Conservation (phyloP, 2,113 vertebrate genomes). For the Struthidea cinerea region DNA sequence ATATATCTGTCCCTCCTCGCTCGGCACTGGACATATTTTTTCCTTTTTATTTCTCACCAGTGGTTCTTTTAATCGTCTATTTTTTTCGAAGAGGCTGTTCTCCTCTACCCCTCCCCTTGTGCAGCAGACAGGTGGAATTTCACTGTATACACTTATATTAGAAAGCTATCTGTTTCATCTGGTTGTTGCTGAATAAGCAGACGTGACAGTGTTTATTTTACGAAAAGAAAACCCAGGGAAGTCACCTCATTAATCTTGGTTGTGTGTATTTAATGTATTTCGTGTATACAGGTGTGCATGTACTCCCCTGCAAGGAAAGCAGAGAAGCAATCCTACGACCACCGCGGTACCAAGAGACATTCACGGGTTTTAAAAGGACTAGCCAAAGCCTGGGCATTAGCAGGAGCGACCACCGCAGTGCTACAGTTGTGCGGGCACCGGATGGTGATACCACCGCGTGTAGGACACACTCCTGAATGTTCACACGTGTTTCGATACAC, state of each 20-base stretch:
- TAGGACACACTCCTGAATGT: not conserved
- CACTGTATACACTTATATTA: not conserved
- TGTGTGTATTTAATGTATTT: not conserved
- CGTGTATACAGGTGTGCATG: not conserved
- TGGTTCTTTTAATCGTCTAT: not conserved
- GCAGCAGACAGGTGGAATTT: constrained; percentile 27
- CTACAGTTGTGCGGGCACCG: too few relatives aligned
- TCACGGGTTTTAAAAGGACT: not conserved
- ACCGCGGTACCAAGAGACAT: not conserved
- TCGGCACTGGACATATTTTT: too few relatives aligned
- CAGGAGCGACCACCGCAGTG: not conserved
- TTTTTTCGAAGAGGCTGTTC: not conserved
- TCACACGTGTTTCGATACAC: fast-evolving
- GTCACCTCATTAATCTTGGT: constrained; percentile 8
- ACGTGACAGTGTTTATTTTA: constrained; percentile 20
- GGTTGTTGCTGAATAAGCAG: constrained; percentile 4
- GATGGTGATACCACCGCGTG: not conserved
- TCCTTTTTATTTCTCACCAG: not conserved
- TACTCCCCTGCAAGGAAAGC: not conserved
- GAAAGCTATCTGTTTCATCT: not conserved
- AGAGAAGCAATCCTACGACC: not conserved
- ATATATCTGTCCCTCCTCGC: not conserved
- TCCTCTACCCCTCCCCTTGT: not conserved
- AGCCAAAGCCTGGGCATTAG: not conserved
- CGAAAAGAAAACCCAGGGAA: constrained; percentile 2